phyloP scores from a whole-genome alignment of 2,888 invertebrate species.

The Plebejus argus region DNA sequence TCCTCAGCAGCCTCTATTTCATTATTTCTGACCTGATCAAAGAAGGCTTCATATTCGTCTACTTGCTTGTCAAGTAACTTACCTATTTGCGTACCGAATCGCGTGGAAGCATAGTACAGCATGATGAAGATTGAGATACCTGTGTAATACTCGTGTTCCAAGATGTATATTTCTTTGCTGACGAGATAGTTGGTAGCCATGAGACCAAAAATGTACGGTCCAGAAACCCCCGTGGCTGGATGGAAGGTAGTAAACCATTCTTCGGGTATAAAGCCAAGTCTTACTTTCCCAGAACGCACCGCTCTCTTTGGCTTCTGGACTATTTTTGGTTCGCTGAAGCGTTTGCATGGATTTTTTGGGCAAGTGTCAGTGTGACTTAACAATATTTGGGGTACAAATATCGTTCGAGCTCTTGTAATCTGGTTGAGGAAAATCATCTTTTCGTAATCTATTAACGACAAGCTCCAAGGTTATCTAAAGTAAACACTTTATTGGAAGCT shows the following conservation, averaged over 20 bases:
- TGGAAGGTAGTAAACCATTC: slow-evolving; percentile 91
- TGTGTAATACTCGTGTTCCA: slow-evolving; percentile 95
- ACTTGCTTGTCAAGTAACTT: slow-evolving; percentile 84
- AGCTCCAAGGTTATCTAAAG: neutral
- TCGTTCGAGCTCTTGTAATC: neutral
- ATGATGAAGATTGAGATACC: slow-evolving; percentile 86
- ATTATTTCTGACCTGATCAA: slow-evolving; percentile 76
- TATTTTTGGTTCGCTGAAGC: neutral
- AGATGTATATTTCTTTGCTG: slow-evolving; percentile 95
- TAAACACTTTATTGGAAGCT: neutral
- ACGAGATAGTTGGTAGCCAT: slow-evolving; percentile 89
- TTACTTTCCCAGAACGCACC: slow-evolving; percentile 72
- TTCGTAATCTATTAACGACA: slow-evolving; percentile 14
- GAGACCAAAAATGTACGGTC: slow-evolving; percentile 92
- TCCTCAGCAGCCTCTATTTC: slow-evolving; percentile 71
- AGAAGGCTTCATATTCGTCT: slow-evolving; percentile 78
- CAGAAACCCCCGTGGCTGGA: slow-evolving; percentile 92
- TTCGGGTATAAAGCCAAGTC: slow-evolving; percentile 74
- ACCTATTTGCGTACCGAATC: slow-evolving; percentile 84
- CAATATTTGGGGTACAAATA: slow-evolving; percentile 31
- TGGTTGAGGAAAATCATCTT: slow-evolving; percentile 34
- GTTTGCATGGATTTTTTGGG: slow-evolving; percentile 33
- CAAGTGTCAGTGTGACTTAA: slow-evolving; percentile 41
- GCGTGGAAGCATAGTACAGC: slow-evolving; percentile 81
- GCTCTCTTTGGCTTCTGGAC: slow-evolving; percentile 48